A percentile compares a stretch with the other conserved stretches of the same genome.
Conservation (phyloP, 2,113 vertebrate genomes). For the Sphaerodactylus townsendi region DNA sequence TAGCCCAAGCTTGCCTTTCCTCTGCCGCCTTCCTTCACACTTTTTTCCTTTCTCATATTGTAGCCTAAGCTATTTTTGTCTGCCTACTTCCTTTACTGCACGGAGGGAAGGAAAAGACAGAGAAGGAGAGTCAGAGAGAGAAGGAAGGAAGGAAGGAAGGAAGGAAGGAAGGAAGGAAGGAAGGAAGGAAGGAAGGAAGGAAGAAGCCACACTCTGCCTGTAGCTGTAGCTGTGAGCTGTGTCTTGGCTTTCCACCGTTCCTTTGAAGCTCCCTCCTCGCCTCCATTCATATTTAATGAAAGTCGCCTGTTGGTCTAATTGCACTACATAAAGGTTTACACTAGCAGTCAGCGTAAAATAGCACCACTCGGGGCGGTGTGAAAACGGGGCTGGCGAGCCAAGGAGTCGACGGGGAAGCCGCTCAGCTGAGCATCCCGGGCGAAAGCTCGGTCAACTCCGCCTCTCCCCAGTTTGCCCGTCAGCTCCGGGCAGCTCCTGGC, state of each 20-base stretch:
- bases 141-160: no score
- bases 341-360: constrained; percentile 72
- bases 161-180: background rate
- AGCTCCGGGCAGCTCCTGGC: constrained; percentile 60
- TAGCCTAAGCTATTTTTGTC: background rate
- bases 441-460: constrained; percentile 55
- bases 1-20: background rate
- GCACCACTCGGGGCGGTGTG: constrained; percentile 48
- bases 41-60: no score
- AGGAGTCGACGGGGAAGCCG: background rate
- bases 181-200: background rate
- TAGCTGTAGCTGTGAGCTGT: no score
- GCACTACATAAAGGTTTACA: constrained; percentile 82
- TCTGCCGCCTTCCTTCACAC: background rate
- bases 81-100: background rate
- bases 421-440: constrained; percentile 45
- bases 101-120: background rate
- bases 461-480: constrained; percentile 34
- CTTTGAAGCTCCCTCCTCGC: constrained; percentile 42
- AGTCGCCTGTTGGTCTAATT: constrained; percentile 72
- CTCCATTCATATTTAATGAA: constrained; percentile 80
- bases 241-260: constrained; percentile 43
- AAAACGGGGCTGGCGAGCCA: constrained; percentile 40
- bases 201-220: background rate
- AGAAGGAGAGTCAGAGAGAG: no score